Conservation (phyloP, 2,888 invertebrate genomes). For the Nomada fucata region DNA sequence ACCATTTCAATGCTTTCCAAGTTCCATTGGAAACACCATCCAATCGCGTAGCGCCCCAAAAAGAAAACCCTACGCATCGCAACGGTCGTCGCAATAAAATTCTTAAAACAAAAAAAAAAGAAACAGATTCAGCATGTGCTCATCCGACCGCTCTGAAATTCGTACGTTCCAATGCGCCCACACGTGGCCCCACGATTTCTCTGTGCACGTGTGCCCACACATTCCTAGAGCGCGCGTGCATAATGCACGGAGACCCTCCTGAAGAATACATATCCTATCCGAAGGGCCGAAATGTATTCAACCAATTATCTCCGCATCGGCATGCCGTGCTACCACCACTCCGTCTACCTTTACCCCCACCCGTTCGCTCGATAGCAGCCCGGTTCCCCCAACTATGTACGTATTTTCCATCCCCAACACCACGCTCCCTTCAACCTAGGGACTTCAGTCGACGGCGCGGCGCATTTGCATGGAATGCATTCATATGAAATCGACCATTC, state of each 20-base stretch:
- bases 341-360: constrained; percentile 45
- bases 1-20: neutral
- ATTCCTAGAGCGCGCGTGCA: constrained; percentile 51
- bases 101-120: neutral
- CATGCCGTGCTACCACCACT: constrained; percentile 47
- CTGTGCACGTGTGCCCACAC: constrained; percentile 17
- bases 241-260: constrained; percentile 51
- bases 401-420: neutral
- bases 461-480: constrained; percentile 74
- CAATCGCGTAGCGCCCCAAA: neutral
- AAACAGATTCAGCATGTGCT: neutral
- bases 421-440: constrained; percentile 2
- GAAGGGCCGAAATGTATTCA: constrained; percentile 72
- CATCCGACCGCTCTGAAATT: neutral
- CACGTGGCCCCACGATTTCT: neutral
- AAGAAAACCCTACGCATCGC: neutral
- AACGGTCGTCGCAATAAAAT: neutral
- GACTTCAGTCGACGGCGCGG: constrained; percentile 1
- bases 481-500: constrained; percentile 76
- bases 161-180: neutral
- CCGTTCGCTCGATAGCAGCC: neutral
- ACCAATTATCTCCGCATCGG: constrained; percentile 74
- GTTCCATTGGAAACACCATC: no score
- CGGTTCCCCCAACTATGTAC: neutral
- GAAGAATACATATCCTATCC: constrained; percentile 46